Evolutionary conservation across 2,888 invertebrate genomes (phyloP).

Genomic region (Xylocampa areola): DNA sequence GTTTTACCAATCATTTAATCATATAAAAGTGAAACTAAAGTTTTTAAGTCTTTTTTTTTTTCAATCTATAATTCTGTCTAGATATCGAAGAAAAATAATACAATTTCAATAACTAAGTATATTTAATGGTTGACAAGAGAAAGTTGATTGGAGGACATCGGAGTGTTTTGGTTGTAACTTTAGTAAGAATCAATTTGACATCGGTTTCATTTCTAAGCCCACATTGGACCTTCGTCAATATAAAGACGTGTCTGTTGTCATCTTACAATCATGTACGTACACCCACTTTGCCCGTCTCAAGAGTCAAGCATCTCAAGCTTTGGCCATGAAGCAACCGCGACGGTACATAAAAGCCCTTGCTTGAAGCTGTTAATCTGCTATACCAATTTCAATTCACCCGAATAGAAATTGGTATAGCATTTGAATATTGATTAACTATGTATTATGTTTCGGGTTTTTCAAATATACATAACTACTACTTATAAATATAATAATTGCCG

Average conservation of each 20-base stretch:
- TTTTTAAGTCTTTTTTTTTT: conserved; percentile 22
- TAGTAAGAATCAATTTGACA: conserved; percentile 34
- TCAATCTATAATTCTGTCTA: conserved; percentile 41
- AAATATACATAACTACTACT: too few relatives aligned
- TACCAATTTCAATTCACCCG: too few relatives aligned
- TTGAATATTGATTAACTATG: too few relatives aligned
- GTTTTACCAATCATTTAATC: neutral
- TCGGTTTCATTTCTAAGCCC: conserved; percentile 42
- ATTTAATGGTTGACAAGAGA: conserved; percentile 50
- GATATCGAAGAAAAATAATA: conserved; percentile 34
- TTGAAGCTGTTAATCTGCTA: too few relatives aligned
- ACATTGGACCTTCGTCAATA: conserved; percentile 52
- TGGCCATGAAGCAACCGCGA: conserved; percentile 28
- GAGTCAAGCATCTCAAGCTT: too few relatives aligned
- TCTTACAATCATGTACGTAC: conserved; percentile 43
- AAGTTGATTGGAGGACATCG: conserved; percentile 58
- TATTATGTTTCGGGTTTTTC: too few relatives aligned
- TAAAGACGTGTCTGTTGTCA: conserved; percentile 52
- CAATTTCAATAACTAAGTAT: conserved; percentile 42
- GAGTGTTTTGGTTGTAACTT: conserved; percentile 37
- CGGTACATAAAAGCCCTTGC: conserved; percentile 3
- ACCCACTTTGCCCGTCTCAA: conserved; percentile 32
- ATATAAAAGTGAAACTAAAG: conserved; percentile 5
- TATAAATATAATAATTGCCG: too few relatives aligned
- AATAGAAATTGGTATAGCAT: too few relatives aligned